phyloP scores from a whole-genome alignment of 2,113 vertebrate species.

The Pluvialis apricaria region DNA sequence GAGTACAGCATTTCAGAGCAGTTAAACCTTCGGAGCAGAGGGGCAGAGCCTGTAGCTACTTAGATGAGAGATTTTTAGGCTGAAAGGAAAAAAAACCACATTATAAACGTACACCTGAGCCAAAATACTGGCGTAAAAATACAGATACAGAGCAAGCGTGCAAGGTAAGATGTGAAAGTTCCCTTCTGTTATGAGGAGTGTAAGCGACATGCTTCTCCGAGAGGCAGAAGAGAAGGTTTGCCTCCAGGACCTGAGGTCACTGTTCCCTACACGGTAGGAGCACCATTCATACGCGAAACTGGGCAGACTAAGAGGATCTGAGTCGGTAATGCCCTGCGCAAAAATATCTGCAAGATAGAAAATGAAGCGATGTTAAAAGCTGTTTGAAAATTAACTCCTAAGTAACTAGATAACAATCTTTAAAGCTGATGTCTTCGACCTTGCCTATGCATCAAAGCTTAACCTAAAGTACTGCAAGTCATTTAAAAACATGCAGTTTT shows the following conservation, averaged over 20 bases:
- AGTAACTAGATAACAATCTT: background rate
- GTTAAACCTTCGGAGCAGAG: background rate
- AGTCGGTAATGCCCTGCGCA: background rate
- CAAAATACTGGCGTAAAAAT: background rate
- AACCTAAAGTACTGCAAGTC: background rate
- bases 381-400: background rate
- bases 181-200: background rate
- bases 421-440: background rate
- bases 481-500: background rate
- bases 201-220: background rate
- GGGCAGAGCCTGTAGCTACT: background rate
- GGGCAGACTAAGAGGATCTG: background rate
- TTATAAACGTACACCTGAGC: background rate
- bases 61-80: background rate
- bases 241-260: background rate
- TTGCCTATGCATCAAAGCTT: background rate
- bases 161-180: background rate
- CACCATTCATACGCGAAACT: background rate
- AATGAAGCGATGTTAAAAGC: background rate
- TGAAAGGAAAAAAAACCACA: background rate
- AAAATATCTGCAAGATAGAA: background rate
- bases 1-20: background rate
- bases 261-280: background rate
- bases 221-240: background rate
- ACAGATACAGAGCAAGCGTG: fast-evolving